Percentiles rank a stretch among this genome's conserved stretches.
Conservation (phyloP, 2,888 invertebrate genomes). For the Norana najaformis region DNA sequence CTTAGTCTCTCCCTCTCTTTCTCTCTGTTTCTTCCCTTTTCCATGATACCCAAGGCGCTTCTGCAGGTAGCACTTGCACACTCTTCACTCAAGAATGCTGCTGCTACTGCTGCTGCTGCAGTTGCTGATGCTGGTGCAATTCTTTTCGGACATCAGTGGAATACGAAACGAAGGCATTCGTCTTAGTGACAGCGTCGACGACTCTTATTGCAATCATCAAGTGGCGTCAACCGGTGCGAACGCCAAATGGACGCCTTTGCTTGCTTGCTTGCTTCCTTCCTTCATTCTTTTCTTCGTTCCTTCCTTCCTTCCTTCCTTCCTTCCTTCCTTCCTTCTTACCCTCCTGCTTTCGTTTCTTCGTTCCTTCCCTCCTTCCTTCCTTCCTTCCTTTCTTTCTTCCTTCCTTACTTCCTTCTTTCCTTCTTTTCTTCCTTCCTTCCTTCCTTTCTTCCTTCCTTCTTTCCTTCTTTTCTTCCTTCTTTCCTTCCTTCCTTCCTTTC, state of each 20-base stretch:
- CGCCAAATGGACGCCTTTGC: conserved; percentile 1
- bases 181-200: neutral
- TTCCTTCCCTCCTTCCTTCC: no score
- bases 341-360: neutral
- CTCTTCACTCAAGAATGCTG: neutral
- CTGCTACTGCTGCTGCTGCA: neutral
- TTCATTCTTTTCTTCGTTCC: no score
- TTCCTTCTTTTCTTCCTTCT: no score
- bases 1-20: neutral
- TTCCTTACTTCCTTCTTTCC: no score
- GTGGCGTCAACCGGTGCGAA: conserved; percentile 2
- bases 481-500: no score
- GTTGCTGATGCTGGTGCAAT: neutral
- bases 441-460: neutral
- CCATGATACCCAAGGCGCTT: neutral
- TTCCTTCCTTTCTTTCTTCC: no score
- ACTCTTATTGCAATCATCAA: neutral
- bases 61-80: neutral
- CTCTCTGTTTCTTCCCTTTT: neutral
- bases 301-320: no score
- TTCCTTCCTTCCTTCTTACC: neutral
- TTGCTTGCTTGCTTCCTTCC: neutral
- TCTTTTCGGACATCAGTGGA: neutral
- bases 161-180: neutral
- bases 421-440: no score